phyloP scores from a whole-genome alignment of 2,113 vertebrate genomes.

The Arvicanthis niloticus region DNA sequence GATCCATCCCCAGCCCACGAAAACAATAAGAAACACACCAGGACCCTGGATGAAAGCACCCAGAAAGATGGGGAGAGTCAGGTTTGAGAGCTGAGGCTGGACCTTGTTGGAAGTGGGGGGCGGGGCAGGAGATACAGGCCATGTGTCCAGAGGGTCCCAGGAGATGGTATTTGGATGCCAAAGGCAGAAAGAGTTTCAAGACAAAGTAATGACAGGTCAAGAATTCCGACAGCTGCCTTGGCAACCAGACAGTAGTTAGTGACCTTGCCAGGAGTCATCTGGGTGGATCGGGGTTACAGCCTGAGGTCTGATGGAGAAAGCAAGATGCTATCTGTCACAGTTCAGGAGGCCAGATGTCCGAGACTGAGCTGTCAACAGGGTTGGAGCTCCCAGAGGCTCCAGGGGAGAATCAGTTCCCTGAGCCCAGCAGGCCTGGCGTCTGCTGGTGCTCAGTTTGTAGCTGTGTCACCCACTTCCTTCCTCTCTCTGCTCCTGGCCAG shows the following conservation, averaged over 20 bases:
- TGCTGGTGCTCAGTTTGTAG: neutral
- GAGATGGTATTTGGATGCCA: neutral
- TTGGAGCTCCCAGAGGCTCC: neutral
- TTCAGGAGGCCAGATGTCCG: neutral
- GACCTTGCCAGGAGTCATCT: neutral
- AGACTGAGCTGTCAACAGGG: neutral
- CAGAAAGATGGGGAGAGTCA: too few relatives aligned
- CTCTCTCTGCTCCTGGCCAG: rapidly evolving
- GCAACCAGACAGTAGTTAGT: neutral
- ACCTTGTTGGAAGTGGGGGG: neutral
- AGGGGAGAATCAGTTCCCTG: neutral
- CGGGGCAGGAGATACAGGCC: neutral
- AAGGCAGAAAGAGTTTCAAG: neutral
- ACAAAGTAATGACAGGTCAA: neutral
- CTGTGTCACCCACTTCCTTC: rapidly evolving
- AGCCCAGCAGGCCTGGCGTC: neutral
- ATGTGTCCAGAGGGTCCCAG: neutral
- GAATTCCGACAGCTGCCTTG: neutral
- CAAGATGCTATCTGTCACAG: neutral
- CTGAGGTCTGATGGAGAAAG: neutral
- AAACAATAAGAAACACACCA: neutral
- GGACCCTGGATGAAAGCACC: neutral
- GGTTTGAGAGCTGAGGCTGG: neutral
- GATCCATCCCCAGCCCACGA: neutral
- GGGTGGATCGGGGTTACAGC: neutral